Conservation (phyloP, 1,140 invertebrate genomes). For the Drosophila ficusphila region DNA sequence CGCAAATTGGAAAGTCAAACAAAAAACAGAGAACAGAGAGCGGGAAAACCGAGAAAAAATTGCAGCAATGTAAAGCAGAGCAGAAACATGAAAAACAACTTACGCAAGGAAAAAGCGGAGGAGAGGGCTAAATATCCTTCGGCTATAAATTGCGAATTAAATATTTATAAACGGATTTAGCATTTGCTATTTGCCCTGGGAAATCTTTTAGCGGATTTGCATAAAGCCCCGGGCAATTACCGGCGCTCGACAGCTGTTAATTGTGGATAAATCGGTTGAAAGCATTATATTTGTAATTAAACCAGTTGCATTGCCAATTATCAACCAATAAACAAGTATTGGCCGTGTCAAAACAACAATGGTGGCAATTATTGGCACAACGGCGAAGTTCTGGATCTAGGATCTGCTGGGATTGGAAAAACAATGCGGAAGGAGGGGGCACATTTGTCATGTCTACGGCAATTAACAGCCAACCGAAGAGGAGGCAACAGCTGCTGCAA, state of each 20-base stretch:
- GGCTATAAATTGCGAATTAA: slow-evolving; percentile 31
- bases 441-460: slow-evolving; percentile 32
- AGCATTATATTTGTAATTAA: slow-evolving; percentile 38
- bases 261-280: slow-evolving; percentile 45
- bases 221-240: slow-evolving; percentile 38
- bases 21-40: slow-evolving; percentile 29
- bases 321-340: slow-evolving; percentile 20
- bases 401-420: not conserved
- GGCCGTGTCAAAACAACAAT: slow-evolving; percentile 22
- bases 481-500: slow-evolving; percentile 25
- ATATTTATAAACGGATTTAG: slow-evolving; percentile 35
- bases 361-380: slow-evolving; percentile 1
- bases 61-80: slow-evolving; percentile 17
- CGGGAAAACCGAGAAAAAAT: slow-evolving; percentile 12
- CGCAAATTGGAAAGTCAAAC: slow-evolving; percentile 52
- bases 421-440: not conserved
- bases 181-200: slow-evolving; percentile 4
- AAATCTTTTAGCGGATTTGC: slow-evolving; percentile 12
- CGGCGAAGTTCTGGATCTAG: not conserved
- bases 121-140: slow-evolving; percentile 4
- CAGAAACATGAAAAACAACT: slow-evolving; percentile 68
- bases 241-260: slow-evolving; percentile 39
- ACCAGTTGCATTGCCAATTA: slow-evolving; percentile 29
- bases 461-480: slow-evolving; percentile 27
- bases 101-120: slow-evolving; percentile 12